Base-by-base conservation (phyloP, 2,888 invertebrate genomes). In the Megalurothrips usitatus region DNA sequence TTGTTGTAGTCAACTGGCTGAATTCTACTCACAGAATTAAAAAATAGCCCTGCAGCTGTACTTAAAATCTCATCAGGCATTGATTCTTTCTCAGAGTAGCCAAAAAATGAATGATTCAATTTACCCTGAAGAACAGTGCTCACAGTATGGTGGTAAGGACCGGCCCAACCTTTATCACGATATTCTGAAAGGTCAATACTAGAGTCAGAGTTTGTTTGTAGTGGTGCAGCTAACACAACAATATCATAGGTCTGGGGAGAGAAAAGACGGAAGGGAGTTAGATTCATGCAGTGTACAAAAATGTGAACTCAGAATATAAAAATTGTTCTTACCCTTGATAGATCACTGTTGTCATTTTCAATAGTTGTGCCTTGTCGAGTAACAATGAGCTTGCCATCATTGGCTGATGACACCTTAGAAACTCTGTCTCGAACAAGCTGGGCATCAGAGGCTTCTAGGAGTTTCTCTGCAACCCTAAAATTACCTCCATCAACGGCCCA, bases 401-500 rank as follows among this genome's bases (percentile, higher is more conserved):
- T 68, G 0, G 68, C 68, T 8, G 68, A n/a, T 23, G 68, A 68
- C 9, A 68, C 26, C 48, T 84, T 83, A 11, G 82, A 83, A 3
- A 89, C 89, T 82, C 85, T 85, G 48, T 86, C 85, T 19, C 85
- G 82, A n/a, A 87, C 84, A 8, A 89, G 80, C 19, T 85, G 86
- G 14, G 88, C 88, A n/a, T 86, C 85, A 0, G 90, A 87, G 23
- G 84, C 83, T 81, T 87, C 84, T 11, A 88, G 81, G 19, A 89
- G 85, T 80, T 84, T 84, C 83, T 87, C 85, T 8, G 88, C 85
- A 14, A 91, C 87, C 83, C 86, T 84, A 84, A 88, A 87, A 85
- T 92, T 92, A 79, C 92, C 92, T 79, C 90, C 90, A 83, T 89
- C 86, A 9, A 92, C 89, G 34, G 90, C 86, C 91, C 91, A 92